These are phyloP conservation scores for Fulica atra DNA, from an alignment of 2,113 vertebrate species.

Conservation along the genomic window DNA sequence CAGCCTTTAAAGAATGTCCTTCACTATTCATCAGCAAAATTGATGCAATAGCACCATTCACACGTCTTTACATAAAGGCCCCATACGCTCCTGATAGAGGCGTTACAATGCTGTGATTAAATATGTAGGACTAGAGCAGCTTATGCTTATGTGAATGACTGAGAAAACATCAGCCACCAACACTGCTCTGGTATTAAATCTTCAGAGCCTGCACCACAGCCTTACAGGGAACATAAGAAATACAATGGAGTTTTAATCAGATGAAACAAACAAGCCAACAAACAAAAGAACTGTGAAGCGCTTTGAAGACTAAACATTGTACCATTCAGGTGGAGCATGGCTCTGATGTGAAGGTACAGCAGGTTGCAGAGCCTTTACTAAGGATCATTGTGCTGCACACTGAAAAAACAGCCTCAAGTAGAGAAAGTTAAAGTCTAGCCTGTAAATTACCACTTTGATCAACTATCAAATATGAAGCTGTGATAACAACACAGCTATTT, in stretches of 20 bases:
- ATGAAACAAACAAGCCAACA: neutral
- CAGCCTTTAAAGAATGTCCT: conserved; percentile 28
- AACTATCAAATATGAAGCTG: neutral
- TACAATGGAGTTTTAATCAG: neutral
- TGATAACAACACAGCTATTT: neutral
- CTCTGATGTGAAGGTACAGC: neutral
- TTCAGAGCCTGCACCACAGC: neutral
- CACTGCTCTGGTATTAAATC: neutral
- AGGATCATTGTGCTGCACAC: neutral
- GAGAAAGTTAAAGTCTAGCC: neutral
- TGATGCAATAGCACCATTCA: neutral
- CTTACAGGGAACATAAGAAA: neutral
- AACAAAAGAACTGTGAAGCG: neutral
- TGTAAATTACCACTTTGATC: neutral
- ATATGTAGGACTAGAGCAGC: neutral
- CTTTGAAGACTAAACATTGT: neutral
- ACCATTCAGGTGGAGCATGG: neutral
- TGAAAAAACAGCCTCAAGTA: neutral
- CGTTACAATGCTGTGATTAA: neutral
- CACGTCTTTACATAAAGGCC: neutral
- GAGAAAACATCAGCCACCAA: neutral
- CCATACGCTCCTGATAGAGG: neutral
- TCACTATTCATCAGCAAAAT: conserved; percentile 10
- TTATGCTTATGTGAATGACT: neutral
- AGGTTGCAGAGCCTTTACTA: neutral